These are phyloP conservation scores for Xestoiulus laeticollis DNA, from an alignment of 2,888 invertebrate genomes.

Conservation along the genomic window DNA sequence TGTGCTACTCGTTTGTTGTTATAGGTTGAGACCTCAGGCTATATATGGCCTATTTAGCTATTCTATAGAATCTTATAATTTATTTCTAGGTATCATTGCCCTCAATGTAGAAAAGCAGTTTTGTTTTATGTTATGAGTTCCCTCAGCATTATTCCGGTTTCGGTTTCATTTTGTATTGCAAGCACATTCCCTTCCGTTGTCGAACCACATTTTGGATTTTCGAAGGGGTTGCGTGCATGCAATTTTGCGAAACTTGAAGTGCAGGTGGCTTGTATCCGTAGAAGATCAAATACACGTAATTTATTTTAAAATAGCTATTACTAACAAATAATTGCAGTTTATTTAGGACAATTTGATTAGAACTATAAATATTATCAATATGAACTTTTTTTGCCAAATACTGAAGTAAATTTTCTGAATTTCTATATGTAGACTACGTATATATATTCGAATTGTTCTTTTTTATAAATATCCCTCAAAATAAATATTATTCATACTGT, in stretches of 20 bases:
- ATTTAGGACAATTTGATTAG: too few species aligned
- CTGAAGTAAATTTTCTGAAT: too few species aligned
- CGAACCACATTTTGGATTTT: background rate
- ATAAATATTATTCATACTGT: too few species aligned
- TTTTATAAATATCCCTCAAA: too few species aligned
- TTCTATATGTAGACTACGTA: too few species aligned
- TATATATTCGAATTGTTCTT: too few species aligned
- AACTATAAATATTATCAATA: too few species aligned
- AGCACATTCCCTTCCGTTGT: background rate
- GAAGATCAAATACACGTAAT: too few species aligned
- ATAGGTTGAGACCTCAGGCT: constrained; percentile 1
- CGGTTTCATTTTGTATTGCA: background rate
- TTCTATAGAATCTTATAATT: background rate
- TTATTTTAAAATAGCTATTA: too few species aligned
- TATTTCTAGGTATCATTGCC: background rate
- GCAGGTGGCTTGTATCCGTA: too few species aligned
- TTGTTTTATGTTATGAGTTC: background rate
- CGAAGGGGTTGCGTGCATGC: background rate
- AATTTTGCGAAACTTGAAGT: background rate
- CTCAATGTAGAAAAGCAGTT: background rate
- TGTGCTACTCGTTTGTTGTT: background rate
- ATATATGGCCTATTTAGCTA: background rate
- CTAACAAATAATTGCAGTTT: too few species aligned
- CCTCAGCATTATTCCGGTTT: background rate
- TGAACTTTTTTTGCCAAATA: too few species aligned